Conservation (phyloP, 2,113 vertebrate species). For the Scortum barcoo region DNA sequence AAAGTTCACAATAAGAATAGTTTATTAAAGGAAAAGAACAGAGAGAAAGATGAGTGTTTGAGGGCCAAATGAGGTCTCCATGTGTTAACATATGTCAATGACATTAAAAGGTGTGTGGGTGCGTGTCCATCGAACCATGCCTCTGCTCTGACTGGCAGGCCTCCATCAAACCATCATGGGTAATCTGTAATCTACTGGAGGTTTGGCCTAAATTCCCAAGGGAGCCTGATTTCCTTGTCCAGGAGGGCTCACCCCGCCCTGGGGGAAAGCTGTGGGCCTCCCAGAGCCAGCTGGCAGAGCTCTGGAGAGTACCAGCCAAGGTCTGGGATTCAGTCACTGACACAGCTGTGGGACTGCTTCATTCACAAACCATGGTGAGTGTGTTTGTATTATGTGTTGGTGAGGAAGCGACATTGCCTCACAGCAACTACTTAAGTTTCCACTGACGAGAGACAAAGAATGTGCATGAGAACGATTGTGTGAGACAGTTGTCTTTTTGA, state of each 20-base stretch:
- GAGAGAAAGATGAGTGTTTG: neutral
- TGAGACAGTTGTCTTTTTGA: conserved; percentile 26
- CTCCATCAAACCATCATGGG: conserved; percentile 51
- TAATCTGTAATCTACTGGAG: conserved; percentile 75
- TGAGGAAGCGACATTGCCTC: conserved; percentile 13
- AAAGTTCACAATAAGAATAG: neutral
- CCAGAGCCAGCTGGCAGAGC: conserved; percentile 72
- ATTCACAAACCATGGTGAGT: conserved; percentile 68
- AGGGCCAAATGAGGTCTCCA: neutral
- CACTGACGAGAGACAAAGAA: neutral
- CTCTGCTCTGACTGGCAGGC: conserved; percentile 37
- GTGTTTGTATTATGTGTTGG: conserved; percentile 38
- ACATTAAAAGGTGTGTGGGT: neutral
- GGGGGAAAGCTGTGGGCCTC: conserved; percentile 40
- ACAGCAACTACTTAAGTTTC: conserved; percentile 19
- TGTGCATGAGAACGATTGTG: neutral
- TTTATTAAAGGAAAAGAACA: neutral
- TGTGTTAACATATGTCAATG: neutral
- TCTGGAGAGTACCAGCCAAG: conserved; percentile 69
- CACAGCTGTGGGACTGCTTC: conserved; percentile 70
- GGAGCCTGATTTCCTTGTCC: conserved; percentile 60
- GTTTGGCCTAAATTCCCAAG: conserved; percentile 70
- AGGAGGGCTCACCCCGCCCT: conserved; percentile 57
- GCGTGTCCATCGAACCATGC: conserved; percentile 14
- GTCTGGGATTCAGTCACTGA: conserved; percentile 62